A percentile compares a stretch with the other conserved stretches of the same genome.
Conservation (phyloP, 2,888 invertebrate genomes). For the Drosophila paracracens region DNA sequence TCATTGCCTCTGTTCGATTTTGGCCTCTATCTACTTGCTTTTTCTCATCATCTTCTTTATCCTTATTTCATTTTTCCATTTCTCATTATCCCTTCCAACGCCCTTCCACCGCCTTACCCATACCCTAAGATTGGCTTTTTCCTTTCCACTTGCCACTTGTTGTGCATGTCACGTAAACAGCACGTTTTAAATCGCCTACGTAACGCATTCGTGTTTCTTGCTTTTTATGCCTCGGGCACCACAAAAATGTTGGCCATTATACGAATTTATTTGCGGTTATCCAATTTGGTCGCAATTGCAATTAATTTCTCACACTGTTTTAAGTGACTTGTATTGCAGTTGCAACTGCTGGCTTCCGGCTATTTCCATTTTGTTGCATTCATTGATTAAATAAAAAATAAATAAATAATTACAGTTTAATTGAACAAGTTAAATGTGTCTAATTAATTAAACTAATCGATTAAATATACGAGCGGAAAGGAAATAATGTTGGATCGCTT, state of each 20-base stretch:
- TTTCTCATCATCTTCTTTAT: background rate
- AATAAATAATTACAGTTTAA: slow-evolving; percentile 10
- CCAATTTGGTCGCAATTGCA: slow-evolving; percentile 65
- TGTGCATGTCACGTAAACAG: slow-evolving; percentile 26
- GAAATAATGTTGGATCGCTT: slow-evolving; percentile 12
- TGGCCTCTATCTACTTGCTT: no score
- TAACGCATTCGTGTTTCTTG: slow-evolving; percentile 14
- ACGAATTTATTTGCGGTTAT: slow-evolving; percentile 68
- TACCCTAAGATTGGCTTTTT: background rate
- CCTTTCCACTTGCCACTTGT: slow-evolving; percentile 2
- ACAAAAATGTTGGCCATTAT: slow-evolving; percentile 46
- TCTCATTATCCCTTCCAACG: background rate
- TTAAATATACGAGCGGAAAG: background rate
- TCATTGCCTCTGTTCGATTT: background rate
- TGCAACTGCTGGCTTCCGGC: slow-evolving; percentile 3
- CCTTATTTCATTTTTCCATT: background rate
- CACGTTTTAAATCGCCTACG: slow-evolving; percentile 36
- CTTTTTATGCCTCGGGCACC: slow-evolving; percentile 13
- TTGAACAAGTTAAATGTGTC: slow-evolving; percentile 17
- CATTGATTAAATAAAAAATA: slow-evolving; percentile 1
- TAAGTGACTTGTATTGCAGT: slow-evolving; percentile 48
- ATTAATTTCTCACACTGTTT: slow-evolving; percentile 71
- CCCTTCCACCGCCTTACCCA: no score
- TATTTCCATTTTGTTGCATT: slow-evolving; percentile 11
- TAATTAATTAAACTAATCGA: slow-evolving; percentile 13